Evolutionary conservation across 1,140 invertebrate genomes (phyloP), one percentile per base, ranked within the genome.

Genomic region (Chrysomallon squamiferum): DNA sequence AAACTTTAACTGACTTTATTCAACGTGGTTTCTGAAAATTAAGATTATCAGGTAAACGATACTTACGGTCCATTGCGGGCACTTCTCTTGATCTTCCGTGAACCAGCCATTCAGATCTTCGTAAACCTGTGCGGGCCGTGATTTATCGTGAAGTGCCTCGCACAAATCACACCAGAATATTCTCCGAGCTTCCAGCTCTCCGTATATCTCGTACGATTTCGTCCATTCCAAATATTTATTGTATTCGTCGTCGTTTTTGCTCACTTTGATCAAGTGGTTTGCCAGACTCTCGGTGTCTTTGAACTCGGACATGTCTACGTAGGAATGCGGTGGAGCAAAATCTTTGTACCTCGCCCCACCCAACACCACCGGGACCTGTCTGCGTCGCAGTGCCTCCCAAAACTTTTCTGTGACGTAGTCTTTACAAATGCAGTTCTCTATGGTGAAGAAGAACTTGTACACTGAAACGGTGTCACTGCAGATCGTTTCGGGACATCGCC

Each of bases 261-360:
- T 68, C 0, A 82, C 67, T 38, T 90, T 88, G 58, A 90, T 89
- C n/a, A 98, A 86, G 84, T 96, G 97, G 2, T 91, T 88, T 3
- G 95, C 95, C 32, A 98, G 84, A 72, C 93, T 90, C 73, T 91
- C 90, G 0, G 95, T 91, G 11, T 92, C 92, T 2, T 90, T 90
- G 81, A 97, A 98, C 82, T 98, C 95, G 76, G 97, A 94, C 1
- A 98, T 93, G 85, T 98, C 95, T 32, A 98, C 94, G 81, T 88
- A 93, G 0, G 95, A 96, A 73, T 94, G 90, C 72, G 93, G 83
- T 13, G 80, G 80, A 2, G 78, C 77, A 7, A 75, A 32, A 38
- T 65, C 65, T 32, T 72, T 64, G 61, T 85, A 83, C 0, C 88
- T 87, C 20, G 15, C 27, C 38, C 73, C 75, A 52, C 80, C 78